Evolutionary conservation across 2,113 vertebrate genomes (phyloP).

Genomic region (Gymnogyps californianus): DNA sequence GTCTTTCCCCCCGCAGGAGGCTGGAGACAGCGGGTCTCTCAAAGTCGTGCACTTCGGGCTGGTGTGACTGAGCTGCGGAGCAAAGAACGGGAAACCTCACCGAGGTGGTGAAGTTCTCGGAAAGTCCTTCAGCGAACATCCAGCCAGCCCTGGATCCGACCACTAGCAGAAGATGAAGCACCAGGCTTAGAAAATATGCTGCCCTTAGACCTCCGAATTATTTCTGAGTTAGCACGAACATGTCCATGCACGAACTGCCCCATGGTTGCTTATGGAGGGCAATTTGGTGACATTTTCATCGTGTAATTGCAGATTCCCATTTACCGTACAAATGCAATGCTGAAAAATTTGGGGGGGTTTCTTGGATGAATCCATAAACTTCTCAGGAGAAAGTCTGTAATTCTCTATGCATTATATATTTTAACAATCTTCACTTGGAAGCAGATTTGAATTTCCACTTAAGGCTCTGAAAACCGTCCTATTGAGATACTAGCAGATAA

Average conservation of each 20-base stretch:
- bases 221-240: rapidly evolving
- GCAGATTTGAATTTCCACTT: conserved; percentile 68
- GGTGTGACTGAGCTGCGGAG: conserved; percentile 70
- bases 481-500: conserved; percentile 62
- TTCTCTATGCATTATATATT: conserved; percentile 49
- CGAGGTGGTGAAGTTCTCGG: rapidly evolving
- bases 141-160: neutral
- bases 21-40: conserved; percentile 60
- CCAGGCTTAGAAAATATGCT: neutral
- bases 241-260: neutral
- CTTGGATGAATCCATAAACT: neutral
- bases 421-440: conserved; percentile 59
- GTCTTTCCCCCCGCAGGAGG: conserved; percentile 64
- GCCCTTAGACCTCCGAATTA: neutral
- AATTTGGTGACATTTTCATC: neutral
- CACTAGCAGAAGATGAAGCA: neutral
- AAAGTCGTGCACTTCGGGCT: conserved; percentile 85
- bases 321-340: neutral
- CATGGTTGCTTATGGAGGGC: neutral
- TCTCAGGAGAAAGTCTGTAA: neutral
- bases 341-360: neutral
- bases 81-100: neutral
- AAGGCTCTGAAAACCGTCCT: conserved; percentile 56
- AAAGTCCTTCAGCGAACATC: rapidly evolving
- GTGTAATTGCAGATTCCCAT: rapidly evolving